Conservation (phyloP, 2,797 vertebrate species). For the Pterois miles region DNA sequence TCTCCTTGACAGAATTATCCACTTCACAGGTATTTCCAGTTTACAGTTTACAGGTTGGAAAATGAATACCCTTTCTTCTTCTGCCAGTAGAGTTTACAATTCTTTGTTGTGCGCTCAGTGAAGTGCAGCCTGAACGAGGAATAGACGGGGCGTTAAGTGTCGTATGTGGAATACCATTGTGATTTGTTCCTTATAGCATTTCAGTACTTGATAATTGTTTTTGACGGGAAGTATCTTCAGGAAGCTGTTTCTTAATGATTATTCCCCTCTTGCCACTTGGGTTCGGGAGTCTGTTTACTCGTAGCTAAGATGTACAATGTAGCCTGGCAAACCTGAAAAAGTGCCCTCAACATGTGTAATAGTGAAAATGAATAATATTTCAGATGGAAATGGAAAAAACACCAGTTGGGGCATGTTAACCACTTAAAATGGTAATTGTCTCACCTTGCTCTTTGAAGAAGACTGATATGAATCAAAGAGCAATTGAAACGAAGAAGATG, state of each 20-base stretch:
- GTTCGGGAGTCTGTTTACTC: constrained; percentile 59
- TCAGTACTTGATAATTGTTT: constrained; percentile 59
- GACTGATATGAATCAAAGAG: constrained; percentile 67
- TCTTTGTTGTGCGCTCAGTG: constrained; percentile 66
- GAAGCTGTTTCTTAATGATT: constrained; percentile 61
- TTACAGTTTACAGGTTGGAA: constrained; percentile 78
- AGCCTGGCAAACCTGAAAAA: constrained; percentile 30
- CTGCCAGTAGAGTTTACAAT: constrained; percentile 72
- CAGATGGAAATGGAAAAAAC: constrained; percentile 63
- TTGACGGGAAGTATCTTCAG: constrained; percentile 39
- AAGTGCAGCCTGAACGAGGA: constrained; percentile 47
- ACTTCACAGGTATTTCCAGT: constrained; percentile 84
- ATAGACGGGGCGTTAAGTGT: constrained; percentile 44
- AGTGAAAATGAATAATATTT: constrained; percentile 74
- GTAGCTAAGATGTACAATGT: constrained; percentile 58
- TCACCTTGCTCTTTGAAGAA: constrained; percentile 61
- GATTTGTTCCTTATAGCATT: constrained; percentile 51
- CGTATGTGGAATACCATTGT: constrained; percentile 42
- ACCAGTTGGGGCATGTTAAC: constrained; percentile 68
- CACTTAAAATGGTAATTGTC: constrained; percentile 81
- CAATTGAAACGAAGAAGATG: constrained; percentile 59
- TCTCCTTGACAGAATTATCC: constrained; percentile 80
- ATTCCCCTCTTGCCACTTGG: constrained; percentile 60
- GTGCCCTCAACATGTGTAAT: constrained; percentile 69
- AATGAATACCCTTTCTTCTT: constrained; percentile 79